phyloP scores from a whole-genome alignment of 2,888 invertebrate genomes.

The Drosophila tanythrix region DNA sequence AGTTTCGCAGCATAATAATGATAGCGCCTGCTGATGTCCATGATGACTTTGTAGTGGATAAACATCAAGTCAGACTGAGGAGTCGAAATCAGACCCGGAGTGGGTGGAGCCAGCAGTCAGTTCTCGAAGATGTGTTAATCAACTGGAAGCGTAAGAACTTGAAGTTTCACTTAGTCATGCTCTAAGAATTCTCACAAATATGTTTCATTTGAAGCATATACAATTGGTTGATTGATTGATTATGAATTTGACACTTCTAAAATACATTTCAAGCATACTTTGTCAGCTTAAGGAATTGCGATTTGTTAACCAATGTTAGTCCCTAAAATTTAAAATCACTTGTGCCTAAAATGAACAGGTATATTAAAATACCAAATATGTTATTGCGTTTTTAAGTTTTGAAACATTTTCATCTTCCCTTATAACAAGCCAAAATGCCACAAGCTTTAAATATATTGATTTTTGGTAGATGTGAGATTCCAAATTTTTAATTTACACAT shows the following conservation, averaged over 20 bases:
- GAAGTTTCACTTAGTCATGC: constrained; percentile 4
- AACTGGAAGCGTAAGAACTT: constrained; percentile 28
- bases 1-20: constrained; percentile 47
- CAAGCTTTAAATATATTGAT: not conserved
- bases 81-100: not conserved
- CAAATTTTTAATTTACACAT: not conserved
- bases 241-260: not conserved
- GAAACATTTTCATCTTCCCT: too few species aligned
- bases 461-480: not conserved
- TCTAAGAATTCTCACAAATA: not conserved
- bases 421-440: not conserved
- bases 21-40: constrained; percentile 39
- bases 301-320: not conserved
- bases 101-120: constrained; percentile 27
- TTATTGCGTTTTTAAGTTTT: not conserved
- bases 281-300: not conserved
- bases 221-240: constrained; percentile 6
- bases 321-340: not conserved
- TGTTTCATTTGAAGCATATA: constrained; percentile 5
- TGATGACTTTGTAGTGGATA: constrained; percentile 61
- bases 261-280: not conserved
- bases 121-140: constrained; percentile 59
- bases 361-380: not conserved
- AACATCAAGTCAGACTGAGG: constrained; percentile 37
- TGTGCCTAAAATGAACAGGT: not conserved